A percentile compares a stretch with the other conserved stretches of the same genome.
Conservation (phyloP, 2,888 invertebrate species). For the Salticus scenicus region DNA sequence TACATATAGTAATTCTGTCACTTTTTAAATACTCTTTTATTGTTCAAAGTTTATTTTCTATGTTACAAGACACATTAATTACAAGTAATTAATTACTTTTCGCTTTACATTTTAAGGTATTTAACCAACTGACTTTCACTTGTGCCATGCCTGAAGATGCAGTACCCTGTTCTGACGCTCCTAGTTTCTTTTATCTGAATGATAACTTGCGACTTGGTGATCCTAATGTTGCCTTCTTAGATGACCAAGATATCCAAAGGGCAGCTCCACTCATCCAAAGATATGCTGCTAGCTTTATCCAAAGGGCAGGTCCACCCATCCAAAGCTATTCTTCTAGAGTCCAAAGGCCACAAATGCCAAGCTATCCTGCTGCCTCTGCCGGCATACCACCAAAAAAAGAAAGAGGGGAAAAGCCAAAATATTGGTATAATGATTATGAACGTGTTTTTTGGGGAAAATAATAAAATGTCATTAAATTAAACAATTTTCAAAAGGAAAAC, state of each 20-base stretch:
- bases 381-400: not conserved
- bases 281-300: slow-evolving; percentile 25
- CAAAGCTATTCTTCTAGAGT: no score
- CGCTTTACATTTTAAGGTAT: slow-evolving; percentile 43
- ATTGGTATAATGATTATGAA: no score
- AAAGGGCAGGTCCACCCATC: no score
- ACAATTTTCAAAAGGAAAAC: no score
- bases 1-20: no score
- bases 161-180: slow-evolving; percentile 68
- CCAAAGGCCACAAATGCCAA: no score
- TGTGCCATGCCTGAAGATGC: slow-evolving; percentile 69
- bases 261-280: slow-evolving; percentile 68
- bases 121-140: slow-evolving; percentile 70
- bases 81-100: no score
- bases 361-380: slow-evolving; percentile 12
- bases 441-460: no score
- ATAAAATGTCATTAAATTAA: no score
- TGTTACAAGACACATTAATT: no score
- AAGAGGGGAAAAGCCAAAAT: slow-evolving; percentile 32
- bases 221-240: slow-evolving; percentile 63
- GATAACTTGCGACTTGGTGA: slow-evolving; percentile 67
- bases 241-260: slow-evolving; percentile 66
- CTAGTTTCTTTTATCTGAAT: slow-evolving; percentile 71
- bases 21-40: no score
- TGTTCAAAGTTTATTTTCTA: no score